Conservation (phyloP, 1,140 invertebrate genomes). For the Drosophila virilis region DNA sequence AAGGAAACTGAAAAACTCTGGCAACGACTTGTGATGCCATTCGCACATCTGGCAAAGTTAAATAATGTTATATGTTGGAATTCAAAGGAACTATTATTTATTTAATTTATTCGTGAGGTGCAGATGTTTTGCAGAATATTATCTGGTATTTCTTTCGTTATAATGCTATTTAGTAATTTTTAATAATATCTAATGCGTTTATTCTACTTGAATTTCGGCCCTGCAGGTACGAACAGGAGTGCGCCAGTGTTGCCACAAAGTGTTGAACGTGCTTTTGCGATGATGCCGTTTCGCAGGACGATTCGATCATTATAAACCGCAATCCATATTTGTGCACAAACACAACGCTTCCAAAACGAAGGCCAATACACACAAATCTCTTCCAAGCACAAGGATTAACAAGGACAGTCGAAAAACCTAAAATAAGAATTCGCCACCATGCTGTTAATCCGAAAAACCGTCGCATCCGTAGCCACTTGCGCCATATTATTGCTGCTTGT, state of each 20-base stretch:
- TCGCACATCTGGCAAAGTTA: slow-evolving; percentile 37
- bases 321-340: slow-evolving; percentile 22
- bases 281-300: slow-evolving; percentile 35
- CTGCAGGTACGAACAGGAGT: slow-evolving; percentile 4
- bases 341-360: slow-evolving; percentile 55
- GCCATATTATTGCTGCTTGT: slow-evolving; percentile 57
- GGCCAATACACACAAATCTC: slow-evolving; percentile 10
- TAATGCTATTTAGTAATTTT: background rate
- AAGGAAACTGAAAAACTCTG: slow-evolving; percentile 20
- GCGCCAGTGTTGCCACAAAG: slow-evolving; percentile 1
- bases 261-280: slow-evolving; percentile 22
- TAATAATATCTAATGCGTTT: background rate
- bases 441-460: slow-evolving; percentile 45
- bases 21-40: slow-evolving; percentile 19
- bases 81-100: slow-evolving; percentile 1
- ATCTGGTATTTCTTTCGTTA: background rate
- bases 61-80: slow-evolving; percentile 4
- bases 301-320: slow-evolving; percentile 16
- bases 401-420: background rate
- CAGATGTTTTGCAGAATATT: background rate
- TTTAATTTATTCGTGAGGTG: background rate
- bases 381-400: background rate
- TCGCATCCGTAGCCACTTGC: slow-evolving; percentile 54
- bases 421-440: slow-evolving; percentile 22
- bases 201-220: background rate